A percentile compares a stretch with the other conserved stretches of the same genome.
phyloP scores from a whole-genome alignment of 2,113 vertebrate genomes.

The Grus americana region DNA sequence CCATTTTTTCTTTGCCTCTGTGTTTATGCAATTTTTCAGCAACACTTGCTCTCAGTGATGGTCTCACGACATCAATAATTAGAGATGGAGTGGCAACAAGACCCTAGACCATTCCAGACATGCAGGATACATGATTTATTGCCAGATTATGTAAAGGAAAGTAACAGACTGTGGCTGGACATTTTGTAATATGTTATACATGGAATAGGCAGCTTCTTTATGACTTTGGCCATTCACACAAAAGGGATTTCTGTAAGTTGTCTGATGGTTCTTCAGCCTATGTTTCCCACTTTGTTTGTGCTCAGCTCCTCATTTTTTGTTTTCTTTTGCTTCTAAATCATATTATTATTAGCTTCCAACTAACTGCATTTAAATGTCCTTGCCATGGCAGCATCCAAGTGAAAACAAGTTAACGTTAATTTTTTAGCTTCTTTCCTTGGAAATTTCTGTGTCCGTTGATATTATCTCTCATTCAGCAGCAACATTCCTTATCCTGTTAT shows the following conservation, averaged over 20 bases:
- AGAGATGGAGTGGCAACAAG: background rate
- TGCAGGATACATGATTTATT: background rate
- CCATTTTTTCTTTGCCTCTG: background rate
- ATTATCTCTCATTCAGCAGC: background rate
- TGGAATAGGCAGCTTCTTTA: background rate
- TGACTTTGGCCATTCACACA: background rate
- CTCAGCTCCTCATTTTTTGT: background rate
- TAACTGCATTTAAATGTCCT: background rate
- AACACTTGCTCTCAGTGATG: background rate
- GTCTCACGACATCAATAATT: background rate
- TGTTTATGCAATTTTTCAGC: background rate
- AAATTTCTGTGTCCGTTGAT: background rate
- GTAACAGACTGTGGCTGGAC: background rate
- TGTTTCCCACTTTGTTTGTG: background rate
- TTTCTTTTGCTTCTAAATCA: background rate
- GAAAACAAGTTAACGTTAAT: background rate
- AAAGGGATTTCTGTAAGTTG: background rate
- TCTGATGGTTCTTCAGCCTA: background rate
- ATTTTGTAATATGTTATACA: background rate
- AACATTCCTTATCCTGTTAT: background rate
- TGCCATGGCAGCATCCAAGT: background rate
- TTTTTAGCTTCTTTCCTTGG: background rate
- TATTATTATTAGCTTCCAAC: background rate
- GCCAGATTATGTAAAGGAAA: background rate
- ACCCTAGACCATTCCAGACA: background rate